Evolutionary conservation across 2,113 vertebrate genomes (phyloP).

Genomic region (Ornithorhynchus anatinus): DNA sequence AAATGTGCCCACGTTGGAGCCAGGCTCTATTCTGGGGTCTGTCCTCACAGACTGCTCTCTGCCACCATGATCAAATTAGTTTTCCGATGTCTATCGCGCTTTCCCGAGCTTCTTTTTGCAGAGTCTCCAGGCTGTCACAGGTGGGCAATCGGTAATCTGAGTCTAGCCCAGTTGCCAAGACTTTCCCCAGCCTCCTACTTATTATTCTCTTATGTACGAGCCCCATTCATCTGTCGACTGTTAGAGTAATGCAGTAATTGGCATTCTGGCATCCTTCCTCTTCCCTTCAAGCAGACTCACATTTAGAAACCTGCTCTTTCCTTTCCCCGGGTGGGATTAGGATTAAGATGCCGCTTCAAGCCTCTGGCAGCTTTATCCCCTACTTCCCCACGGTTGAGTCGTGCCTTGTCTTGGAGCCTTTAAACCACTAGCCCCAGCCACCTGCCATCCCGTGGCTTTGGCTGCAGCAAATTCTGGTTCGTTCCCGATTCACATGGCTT

Average conservation of each 20-base stretch:
- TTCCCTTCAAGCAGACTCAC: not conserved
- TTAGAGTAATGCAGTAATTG: not conserved
- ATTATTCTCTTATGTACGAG: not conserved
- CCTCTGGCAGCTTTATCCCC: too few relatives aligned
- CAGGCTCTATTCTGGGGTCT: not conserved
- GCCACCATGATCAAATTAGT: accelerated
- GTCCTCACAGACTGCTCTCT: not conserved
- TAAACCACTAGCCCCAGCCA: too few relatives aligned
- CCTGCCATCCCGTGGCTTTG: too few relatives aligned
- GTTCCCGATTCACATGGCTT: too few relatives aligned
- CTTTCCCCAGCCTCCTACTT: not conserved
- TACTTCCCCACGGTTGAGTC: not conserved
- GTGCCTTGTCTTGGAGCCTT: too few relatives aligned
- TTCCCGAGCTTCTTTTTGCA: not conserved
- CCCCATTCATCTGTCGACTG: not conserved
- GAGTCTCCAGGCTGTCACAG: not conserved
- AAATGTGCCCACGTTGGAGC: not conserved
- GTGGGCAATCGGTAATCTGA: not conserved
- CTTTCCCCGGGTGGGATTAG: not conserved
- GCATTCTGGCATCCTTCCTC: not conserved
- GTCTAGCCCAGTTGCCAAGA: not conserved
- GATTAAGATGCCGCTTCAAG: not conserved
- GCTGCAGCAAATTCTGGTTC: too few relatives aligned
- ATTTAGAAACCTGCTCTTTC: not conserved
- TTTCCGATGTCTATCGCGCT: not conserved